Evolutionary conservation across 2,113 vertebrate genomes (phyloP), one percentile per base, ranked within the genome.

Genomic region (Austrofundulus limnaeus): DNA sequence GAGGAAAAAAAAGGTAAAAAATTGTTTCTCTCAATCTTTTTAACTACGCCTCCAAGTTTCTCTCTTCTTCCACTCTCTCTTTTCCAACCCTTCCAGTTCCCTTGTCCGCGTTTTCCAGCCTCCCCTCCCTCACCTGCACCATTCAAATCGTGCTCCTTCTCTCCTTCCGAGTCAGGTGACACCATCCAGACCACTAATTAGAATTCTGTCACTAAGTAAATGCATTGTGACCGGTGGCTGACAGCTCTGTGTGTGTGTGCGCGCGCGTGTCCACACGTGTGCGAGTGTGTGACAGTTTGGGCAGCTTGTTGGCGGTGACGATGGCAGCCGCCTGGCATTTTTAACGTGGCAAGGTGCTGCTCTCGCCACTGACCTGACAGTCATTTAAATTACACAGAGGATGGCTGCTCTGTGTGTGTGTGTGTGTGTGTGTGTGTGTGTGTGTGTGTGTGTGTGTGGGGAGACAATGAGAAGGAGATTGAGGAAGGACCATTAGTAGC

Each of bases 131-230:
- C 67, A 70, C 72, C 70, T 80, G 74, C 87, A 9, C 85, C 83
- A 74, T 87, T 88, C 78, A 72, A 73, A 72, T 63, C 70, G 75
- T 70, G 51, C 82, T 57, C 78, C 41, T 70, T 76, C 53, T 81
- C 70, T n/a, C 78, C 81, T 64, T 53, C 83, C 66, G 66, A 78
- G 64, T 78, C 90, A 81, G 87, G 88, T 93, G 94, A 93, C 93
- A 94, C 93, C 94, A 94, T 92, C 87, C 89, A 86, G 88, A 90
- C 87, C 95, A 94, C 97, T 99, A 98, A 99, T 99, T 98, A 99
- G 95, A 97, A 97, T 95, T 91, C 95, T 98, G 97, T 98, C 96
- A 96, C 95, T 95, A 94, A 96, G 94, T 97, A 96, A 96, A 96
- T 94, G 94, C 91, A 94, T 95, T 94, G 94, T 96, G 95, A 95